Base-by-base conservation (phyloP, 2,113 vertebrate species). In the chimpanzee (Pan troglodytes) region DNA sequence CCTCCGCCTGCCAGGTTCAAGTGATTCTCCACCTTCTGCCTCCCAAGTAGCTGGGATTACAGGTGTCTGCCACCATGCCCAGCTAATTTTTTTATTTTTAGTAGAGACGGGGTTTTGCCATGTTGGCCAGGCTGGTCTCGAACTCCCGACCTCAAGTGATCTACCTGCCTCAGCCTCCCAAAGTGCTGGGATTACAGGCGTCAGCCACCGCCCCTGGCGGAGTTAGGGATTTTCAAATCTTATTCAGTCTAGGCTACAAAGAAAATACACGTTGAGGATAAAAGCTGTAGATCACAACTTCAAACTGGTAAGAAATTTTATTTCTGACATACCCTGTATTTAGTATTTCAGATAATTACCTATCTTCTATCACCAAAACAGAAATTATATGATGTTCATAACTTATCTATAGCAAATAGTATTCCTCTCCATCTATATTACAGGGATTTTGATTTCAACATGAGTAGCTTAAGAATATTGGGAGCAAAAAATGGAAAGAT, bases 171-270 rank as follows among this genome's bases (percentile, higher is more conserved):
- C 2, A 5, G 30, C 61, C 27, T 64, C 12, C 61, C 61, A 64
- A 64, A 64, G 30, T 14, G 61, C 61, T 64, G 27, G 12, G 27
- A 64, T 64, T 64, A 64, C 27, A 64, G 61, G 61, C 0, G 5
- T 64, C 27, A 64, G 27, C 61, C 61, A 64, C 61, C 12, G 27
- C 6, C 11, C 27, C 61, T 30, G 27, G 61, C 0, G 0, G 27
- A 88, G 48, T 43, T n/a, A 86, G 30, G 30, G 13, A 57, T 93
- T 95, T 95, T 96, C 83, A 94, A 94, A 88, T 91, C 61, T 89
- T 93, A 94, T 17, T n/a, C 38, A 76, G 52, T 83, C 40, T 48
- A 38, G 30, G 20, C 59, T 95, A 89, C 38, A 80, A 87, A 96
- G 70, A 94, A 93, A 97, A 90, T 81, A 84, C 57, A 90, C 5